Base-by-base conservation (phyloP, 2,888 invertebrate species). In the Esperia sulphurella region DNA sequence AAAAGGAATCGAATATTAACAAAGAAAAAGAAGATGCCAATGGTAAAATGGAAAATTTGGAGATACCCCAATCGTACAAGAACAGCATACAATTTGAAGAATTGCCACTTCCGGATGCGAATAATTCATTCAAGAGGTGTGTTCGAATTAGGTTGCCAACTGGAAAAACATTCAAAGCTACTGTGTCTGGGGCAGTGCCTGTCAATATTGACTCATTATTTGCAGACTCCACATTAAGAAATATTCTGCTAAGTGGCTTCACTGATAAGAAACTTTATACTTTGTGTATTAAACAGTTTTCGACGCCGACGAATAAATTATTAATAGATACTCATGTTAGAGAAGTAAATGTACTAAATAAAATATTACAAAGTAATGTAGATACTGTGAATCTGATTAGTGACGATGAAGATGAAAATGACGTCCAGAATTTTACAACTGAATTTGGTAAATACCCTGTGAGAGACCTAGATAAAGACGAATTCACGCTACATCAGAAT, bases 311-410 rank as follows among this genome's bases (percentile, higher is more conserved):
- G 6, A 56, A 55, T 43, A 58, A 61, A 54, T 67, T 49, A 14
- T n/a, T n/a, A 21, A 21, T 70, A 10, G 61, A 65, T 14, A 56
- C 65, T 3, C 55, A 61, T 48, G 65, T 72, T 12, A 62, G 71
- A 38, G 60, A 63, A 44, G 61, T 75, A n/a, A 51, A 59, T 30
- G 28, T 68, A 6, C 48, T 53, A 37, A 8, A 51, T 7, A 50
- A 48, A 41, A 13, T 14, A 39, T 37, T 37, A 37, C 21, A 0
- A 30, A 35, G 39, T 8, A 50, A 55, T 28, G 48, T 73, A 38
- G 85, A 86, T 52, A 82, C 79, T 31, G 79, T 89, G 37, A 67
- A 81, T 63, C 71, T 89, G 49, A 62, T 87, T 8, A 88, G 86
- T 53, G 87, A 88, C 6, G 88, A 88, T 52, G 78, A 80, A 9